Evolutionary conservation across 2,797 vertebrate genomes (phyloP).

Genomic region (Lindbergichthys nudifrons): DNA sequence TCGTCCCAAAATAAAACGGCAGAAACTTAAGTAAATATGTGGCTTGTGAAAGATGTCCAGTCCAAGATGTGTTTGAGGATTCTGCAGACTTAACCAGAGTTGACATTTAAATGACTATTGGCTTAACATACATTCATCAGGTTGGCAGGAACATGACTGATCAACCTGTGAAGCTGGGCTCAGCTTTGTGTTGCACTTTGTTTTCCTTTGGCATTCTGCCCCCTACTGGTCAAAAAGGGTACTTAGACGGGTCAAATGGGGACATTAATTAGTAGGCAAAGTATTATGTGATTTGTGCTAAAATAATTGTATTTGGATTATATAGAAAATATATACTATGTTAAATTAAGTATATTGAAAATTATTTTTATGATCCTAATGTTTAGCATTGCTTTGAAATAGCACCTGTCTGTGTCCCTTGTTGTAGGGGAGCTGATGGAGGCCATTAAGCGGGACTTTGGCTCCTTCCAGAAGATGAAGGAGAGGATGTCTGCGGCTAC

Average conservation of each 20-base stretch:
- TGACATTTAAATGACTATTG: not conserved
- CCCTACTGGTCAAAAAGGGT: constrained; percentile 1
- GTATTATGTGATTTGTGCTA: too few species aligned
- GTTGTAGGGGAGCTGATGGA: constrained; percentile 91
- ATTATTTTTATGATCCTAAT: not conserved
- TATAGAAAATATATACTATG: not conserved
- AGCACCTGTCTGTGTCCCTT: constrained; percentile 15
- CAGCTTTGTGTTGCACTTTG: not conserved
- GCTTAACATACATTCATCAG: not conserved
- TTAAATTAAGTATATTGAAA: not conserved
- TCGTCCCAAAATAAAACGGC: not conserved
- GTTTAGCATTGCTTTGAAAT: not conserved
- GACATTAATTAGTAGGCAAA: not conserved
- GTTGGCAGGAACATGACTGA: not conserved
- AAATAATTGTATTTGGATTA: not conserved
- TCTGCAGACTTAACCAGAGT: not conserved
- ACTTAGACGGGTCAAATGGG: too few species aligned
- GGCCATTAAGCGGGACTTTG: constrained; percentile 95
- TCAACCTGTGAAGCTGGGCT: not conserved
- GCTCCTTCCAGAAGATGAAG: constrained; percentile 94
- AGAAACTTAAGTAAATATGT: not conserved
- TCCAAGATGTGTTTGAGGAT: not conserved
- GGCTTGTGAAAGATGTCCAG: not conserved
- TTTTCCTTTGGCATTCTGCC: constrained; percentile 20
- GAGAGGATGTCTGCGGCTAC: constrained; percentile 92